Evolutionary conservation across 2,797 vertebrate genomes (phyloP), one percentile per base, ranked within the genome.

Genomic region (Triplophysa yarkandensis): DNA sequence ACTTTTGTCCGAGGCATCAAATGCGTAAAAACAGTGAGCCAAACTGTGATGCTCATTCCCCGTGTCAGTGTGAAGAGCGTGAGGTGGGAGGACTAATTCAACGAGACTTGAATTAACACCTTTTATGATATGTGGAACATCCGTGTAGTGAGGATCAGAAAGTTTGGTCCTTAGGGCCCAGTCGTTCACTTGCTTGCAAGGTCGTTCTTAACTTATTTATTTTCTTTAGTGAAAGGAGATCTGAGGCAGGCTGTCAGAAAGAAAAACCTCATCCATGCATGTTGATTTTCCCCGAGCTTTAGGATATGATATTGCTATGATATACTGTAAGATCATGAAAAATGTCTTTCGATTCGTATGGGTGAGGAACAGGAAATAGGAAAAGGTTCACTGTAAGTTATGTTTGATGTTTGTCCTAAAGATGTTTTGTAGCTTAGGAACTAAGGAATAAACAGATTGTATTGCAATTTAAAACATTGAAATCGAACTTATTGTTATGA

Each of bases 71-170:
- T 36, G 58, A 46, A 57, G 81, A 52, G 82, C 83, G 83, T 77
- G 64, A 75, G 81, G 82, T 83, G 83, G 75, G 64, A 75, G 81
- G 75, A 79, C 83, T 83, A 85, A 88, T 88, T 82, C 78, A 77
- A 85, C 66, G 80, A 82, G 80, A 83, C 80, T 77, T 79, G 52
- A 85, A 86, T 86, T 81, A 85, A 87, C 78, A 83, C 4, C 74
- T 83, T 83, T 83, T 76, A 81, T 82, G 81, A 83, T 67, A 76
- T 66, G 57, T 71, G 83, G 77, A 78, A 79, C 76, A 71, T 68
- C 50, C 74, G 54, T 64, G 23, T 71, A 63, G n/a, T 58, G 68
- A 65, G 73, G 62, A 62, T 63, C 68, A 25, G 23, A 34, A 67
- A 71, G 70, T 71, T 66, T 25, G 55, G 70, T 77, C 55, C 41